Base-by-base conservation (phyloP, 2,888 invertebrate species). In the Oithona nana region DNA sequence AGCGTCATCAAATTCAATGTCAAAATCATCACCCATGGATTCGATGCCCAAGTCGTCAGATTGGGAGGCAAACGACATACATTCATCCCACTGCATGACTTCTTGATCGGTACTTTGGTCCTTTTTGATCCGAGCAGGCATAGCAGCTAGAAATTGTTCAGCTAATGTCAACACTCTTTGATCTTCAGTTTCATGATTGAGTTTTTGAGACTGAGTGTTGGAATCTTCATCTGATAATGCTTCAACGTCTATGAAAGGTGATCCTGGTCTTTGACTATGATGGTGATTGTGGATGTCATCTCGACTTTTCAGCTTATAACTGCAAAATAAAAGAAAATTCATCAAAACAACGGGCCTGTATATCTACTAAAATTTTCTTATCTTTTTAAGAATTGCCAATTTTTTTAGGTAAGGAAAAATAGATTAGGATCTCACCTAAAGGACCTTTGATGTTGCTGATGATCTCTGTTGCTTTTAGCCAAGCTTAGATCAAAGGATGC, bases 81-180 rank as follows among this genome's bases (percentile, higher is more conserved):
- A 20, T 26, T 48, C 30, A 16, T 26, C 54, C 6, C 3, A 39
- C 16, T 39, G 39, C 51, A 51, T 24, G 6, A 8, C 24, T 22
- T 13, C 20, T 6, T 51, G 6, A 8, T 51, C 20, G 6, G 20
- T 22, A 11, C 39, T 22, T 49, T 20, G 11, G n/a, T 2, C 50
- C 1, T 54, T 16, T 83, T 97, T 97, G 72, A 95, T 97, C 70
- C 93, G 80, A 68, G 94, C 93, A 64, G 97, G 95, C 81, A 97
- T 88, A 13, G 95, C 95, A 62, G 94, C 95, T 71, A 97, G 97
- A 69, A 97, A 95, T 77, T 95, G 93, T 74, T 94, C 93, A 62
- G 95, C 95, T 71, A 97, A 77, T 63, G 90, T 92, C 70, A 90
- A 79, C 66, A 92, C 90, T 71, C 88, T 82, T 69, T 84, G 87